These are phyloP conservation scores for Etheostoma cragini DNA, from an alignment of 2,113 vertebrate genomes.

Conservation along the genomic window DNA sequence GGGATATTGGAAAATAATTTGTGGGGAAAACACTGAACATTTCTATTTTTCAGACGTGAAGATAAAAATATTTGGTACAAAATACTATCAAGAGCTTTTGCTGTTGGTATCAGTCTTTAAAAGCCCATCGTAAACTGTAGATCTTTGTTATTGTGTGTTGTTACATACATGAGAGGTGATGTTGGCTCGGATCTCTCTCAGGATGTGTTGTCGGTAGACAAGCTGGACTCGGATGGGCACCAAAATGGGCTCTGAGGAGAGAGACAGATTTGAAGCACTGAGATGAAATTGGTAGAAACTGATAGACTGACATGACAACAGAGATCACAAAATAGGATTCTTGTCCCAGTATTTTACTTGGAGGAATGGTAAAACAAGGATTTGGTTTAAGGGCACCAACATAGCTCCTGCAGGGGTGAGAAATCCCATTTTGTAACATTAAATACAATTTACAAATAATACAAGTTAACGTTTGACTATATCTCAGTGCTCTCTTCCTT, in stretches of 20 bases:
- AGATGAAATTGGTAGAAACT: background rate
- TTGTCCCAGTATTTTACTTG: no score
- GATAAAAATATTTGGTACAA: background rate
- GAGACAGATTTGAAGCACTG: background rate
- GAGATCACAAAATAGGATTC: background rate
- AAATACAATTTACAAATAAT: no score
- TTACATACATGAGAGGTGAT: conserved; percentile 87
- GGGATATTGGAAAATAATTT: background rate
- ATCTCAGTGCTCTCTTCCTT: no score
- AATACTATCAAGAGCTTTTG: background rate
- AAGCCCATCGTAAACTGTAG: background rate
- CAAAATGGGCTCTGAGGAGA: conserved; percentile 78
- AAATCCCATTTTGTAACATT: background rate
- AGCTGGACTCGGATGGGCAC: conserved; percentile 89
- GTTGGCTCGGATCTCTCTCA: conserved; percentile 91
- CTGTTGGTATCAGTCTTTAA: background rate
- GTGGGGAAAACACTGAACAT: background rate
- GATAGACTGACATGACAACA: background rate
- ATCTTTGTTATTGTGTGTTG: background rate
- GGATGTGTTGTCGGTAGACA: conserved; percentile 85
- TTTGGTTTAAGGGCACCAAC: background rate
- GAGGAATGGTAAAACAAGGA: background rate
- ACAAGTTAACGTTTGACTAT: no score
- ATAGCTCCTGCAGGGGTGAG: background rate
- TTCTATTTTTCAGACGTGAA: background rate